Evolutionary conservation across 2,113 vertebrate genomes (phyloP).

Genomic region (Excalfactoria chinensis): DNA sequence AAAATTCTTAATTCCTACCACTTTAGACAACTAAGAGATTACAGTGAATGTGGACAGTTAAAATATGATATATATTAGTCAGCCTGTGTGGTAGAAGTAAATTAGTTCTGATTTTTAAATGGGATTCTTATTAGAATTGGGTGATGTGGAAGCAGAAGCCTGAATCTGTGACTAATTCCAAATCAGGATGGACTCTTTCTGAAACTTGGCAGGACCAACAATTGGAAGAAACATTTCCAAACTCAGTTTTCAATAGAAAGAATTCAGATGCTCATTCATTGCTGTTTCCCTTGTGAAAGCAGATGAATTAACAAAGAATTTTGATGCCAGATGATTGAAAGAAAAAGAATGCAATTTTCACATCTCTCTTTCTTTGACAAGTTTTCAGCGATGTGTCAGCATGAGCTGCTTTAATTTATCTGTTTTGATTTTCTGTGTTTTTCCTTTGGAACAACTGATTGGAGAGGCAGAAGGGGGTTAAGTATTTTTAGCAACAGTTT

Average conservation of each 20-base stretch:
- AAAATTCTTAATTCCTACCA: neutral
- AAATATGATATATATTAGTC: neutral
- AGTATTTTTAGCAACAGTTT: constrained; percentile 45
- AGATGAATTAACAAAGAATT: constrained; percentile 39
- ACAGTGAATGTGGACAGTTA: neutral
- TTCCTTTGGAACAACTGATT: constrained; percentile 9
- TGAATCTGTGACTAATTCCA: neutral
- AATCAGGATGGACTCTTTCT: neutral
- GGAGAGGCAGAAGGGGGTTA: neutral
- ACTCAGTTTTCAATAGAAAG: constrained; percentile 4
- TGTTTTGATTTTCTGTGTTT: constrained; percentile 44
- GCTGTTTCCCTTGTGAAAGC: constrained; percentile 6
- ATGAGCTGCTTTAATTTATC: constrained; percentile 43
- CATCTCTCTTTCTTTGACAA: constrained; percentile 29
- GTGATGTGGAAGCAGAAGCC: neutral
- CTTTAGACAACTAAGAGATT: neutral
- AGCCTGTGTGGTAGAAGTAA: neutral
- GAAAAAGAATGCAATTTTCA: constrained; percentile 52
- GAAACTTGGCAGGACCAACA: neutral
- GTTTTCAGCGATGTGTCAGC: constrained; percentile 22
- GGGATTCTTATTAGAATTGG: neutral
- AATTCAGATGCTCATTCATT: constrained; percentile 38
- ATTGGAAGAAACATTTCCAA: neutral
- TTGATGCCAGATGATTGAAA: constrained; percentile 59
- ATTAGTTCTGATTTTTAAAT: neutral